Evolutionary conservation across 37 sponge, comb jelly and placozoan species (phyloP), one percentile per base, ranked within the genome.

Genomic region (Crambe crambe): DNA sequence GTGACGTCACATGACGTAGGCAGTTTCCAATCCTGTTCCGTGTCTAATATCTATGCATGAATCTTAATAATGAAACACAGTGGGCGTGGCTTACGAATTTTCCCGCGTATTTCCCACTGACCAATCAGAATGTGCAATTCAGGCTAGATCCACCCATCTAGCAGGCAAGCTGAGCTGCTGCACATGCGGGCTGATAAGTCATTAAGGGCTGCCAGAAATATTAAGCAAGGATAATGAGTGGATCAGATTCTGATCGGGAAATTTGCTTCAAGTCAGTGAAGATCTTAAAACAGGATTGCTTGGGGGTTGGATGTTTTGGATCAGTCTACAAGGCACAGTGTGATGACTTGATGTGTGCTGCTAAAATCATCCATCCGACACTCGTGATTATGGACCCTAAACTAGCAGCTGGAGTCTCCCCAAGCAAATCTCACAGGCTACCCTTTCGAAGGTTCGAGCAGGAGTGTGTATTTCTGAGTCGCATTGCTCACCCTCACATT

Each of bases 261-360:
- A 15, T 9, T 51, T 51, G 15, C 15, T 51, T 51, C 54, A 51
- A 51, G 15, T 15, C 54, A 15, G 15, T 51, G 15, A 18, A 15
- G 54, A 15, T 51, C 54, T 15, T 51, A 51, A 51, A 51, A 51
- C 15, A 51, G 37, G 72, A 71, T 21, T 29, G 22, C 4, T 4
- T 77, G 6, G 77, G 77, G 40, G 27, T 42, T 20, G 77, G 77
- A 1, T n/a, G 64, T 1, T 77, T 63, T 77, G 77, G 77, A 62
- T 18, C 62, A 2, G 77, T 77, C 54, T 64, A 77, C 44, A 62
- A 43, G 12, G 77, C 64, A 2, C 8, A 15, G 30, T 77, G 77
- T 41, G 65, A 77, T 30, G 23, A 61, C 25, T 43, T 77, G 0
- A 23, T 22, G 29, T 77, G 77, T 62, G 77, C 77, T 1, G 77